Evolutionary conservation across 1,140 invertebrate genomes (phyloP).

Genomic region (Coptotermes formosanus): DNA sequence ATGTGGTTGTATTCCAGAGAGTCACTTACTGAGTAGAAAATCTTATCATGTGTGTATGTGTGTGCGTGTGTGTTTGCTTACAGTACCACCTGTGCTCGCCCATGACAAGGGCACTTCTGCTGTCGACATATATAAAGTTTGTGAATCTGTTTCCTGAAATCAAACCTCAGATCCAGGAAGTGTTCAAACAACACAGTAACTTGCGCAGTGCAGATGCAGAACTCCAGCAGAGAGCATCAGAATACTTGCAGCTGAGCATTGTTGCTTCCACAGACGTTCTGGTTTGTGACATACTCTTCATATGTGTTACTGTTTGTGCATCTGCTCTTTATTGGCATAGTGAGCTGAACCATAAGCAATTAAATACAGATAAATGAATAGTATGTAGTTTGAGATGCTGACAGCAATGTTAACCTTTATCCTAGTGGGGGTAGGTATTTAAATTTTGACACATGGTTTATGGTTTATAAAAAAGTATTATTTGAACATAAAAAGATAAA

Average conservation of each 20-base stretch:
- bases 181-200: constrained; percentile 95
- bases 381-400: no score
- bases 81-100: constrained; percentile 96
- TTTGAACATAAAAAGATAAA: no score
- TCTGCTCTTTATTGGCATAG: not conserved
- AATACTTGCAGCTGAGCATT: constrained; percentile 95
- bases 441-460: no score
- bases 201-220: constrained; percentile 96
- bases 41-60: no score
- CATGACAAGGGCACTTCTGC: constrained; percentile 89
- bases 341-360: no score
- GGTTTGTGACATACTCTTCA: constrained; percentile 41
- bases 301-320: not conserved
- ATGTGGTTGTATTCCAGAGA: no score
- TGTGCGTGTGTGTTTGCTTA: constrained; percentile 38
- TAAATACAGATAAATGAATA: no score
- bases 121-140: constrained; percentile 99
- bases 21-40: no score
- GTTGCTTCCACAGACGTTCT: constrained; percentile 96
- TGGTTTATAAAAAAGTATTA: no score
- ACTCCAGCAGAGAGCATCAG: constrained; percentile 95
- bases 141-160: constrained; percentile 99
- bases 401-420: no score
- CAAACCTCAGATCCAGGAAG: constrained; percentile 92
- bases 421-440: no score